phyloP scores from a whole-genome alignment of 2,113 vertebrate species.

The Xenopus laevis region DNA sequence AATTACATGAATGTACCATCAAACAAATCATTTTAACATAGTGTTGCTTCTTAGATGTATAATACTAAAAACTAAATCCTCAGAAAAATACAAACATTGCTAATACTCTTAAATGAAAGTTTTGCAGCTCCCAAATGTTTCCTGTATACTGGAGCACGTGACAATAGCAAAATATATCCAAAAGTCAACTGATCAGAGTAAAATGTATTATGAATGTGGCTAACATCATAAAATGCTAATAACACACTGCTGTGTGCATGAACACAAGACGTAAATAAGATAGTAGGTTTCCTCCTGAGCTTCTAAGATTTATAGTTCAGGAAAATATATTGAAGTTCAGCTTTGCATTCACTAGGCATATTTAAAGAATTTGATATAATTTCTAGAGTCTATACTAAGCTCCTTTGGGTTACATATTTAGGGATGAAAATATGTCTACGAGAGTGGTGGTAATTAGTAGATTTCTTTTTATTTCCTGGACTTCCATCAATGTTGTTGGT shows the following conservation, averaged over 20 bases:
- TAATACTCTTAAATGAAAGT: too few species aligned
- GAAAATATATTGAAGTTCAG: conserved; percentile 9
- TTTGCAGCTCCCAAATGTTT: background rate
- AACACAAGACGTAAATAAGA: conserved; percentile 11
- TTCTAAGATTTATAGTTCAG: conserved; percentile 25
- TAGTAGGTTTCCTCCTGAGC: conserved; percentile 16
- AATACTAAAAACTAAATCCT: too few species aligned
- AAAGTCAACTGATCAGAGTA: conserved; percentile 9
- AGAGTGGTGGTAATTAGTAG: background rate
- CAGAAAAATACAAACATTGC: too few species aligned
- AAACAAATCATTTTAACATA: too few species aligned
- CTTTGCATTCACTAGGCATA: background rate
- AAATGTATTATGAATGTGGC: conserved; percentile 24
- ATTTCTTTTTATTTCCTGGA: background rate
- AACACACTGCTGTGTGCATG: conserved; percentile 8
- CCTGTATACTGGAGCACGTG: background rate
- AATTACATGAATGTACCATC: too few species aligned
- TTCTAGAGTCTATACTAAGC: background rate
- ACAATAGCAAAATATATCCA: conserved; percentile 2
- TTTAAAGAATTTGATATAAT: background rate
- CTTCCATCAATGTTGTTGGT: background rate
- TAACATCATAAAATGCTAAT: conserved; percentile 21
- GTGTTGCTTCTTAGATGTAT: too few species aligned
- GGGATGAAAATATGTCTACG: too few species aligned
- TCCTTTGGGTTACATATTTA: too few species aligned